Evolutionary conservation across 1,140 invertebrate species (phyloP).

Genomic region (Ostrea edulis): DNA sequence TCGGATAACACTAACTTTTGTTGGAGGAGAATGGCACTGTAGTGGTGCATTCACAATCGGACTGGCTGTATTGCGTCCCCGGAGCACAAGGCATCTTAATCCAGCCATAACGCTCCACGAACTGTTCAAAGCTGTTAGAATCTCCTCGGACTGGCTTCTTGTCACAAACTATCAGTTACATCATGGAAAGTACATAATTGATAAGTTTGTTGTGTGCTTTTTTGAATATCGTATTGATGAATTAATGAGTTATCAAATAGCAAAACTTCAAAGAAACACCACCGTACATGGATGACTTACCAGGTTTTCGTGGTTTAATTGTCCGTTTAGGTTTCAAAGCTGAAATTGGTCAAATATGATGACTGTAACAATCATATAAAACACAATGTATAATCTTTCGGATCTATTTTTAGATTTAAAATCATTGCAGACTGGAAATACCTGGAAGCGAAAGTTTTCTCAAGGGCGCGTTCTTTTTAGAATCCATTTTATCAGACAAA

Average conservation of each 20-base stretch:
- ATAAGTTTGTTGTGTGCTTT: background rate
- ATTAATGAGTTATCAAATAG: background rate
- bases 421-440: background rate
- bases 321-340: slow-evolving; percentile 14
- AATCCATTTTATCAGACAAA: background rate
- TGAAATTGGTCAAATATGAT: background rate
- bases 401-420: background rate
- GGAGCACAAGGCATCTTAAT: slow-evolving; percentile 62
- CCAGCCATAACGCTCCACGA: slow-evolving; percentile 60
- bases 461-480: slow-evolving; percentile 5
- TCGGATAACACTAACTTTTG: slow-evolving; percentile 36
- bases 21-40: slow-evolving; percentile 37
- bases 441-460: slow-evolving; percentile 23
- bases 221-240: background rate
- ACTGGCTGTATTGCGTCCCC: slow-evolving; percentile 59
- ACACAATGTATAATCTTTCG: background rate
- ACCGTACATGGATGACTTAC: background rate
- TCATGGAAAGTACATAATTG: background rate
- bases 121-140: slow-evolving; percentile 61
- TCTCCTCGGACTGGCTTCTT: slow-evolving; percentile 56
- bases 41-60: slow-evolving; percentile 60
- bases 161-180: slow-evolving; percentile 51
- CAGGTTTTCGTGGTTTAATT: slow-evolving; percentile 11
- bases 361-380: background rate
- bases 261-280: background rate